Conservation (phyloP, 1,140 invertebrate genomes). For the Wasmannia auropunctata region DNA sequence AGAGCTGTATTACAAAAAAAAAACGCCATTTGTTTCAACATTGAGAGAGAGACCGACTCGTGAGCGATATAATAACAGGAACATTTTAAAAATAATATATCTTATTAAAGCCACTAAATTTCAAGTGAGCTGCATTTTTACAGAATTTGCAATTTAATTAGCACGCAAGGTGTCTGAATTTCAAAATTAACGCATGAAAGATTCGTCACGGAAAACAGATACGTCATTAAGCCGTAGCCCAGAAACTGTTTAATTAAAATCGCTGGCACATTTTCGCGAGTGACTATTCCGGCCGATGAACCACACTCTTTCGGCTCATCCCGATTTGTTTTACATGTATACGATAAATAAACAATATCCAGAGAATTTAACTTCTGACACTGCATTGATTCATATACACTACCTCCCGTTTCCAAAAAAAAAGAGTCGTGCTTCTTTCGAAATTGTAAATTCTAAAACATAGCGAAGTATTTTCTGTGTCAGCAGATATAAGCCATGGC, state of each 20-base stretch:
- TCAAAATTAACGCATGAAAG: neutral
- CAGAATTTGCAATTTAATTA: neutral
- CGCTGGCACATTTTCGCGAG: neutral
- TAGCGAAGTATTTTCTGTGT: neutral
- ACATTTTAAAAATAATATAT: neutral
- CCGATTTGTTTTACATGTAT: neutral
- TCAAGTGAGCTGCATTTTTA: neutral
- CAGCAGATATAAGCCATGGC: neutral
- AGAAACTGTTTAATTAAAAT: neutral
- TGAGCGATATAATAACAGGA: neutral
- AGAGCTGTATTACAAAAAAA: neutral
- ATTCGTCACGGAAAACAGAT: neutral
- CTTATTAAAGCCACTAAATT: neutral
- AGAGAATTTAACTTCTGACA: no score
- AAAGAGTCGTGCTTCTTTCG: neutral
- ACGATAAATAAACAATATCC: neutral
- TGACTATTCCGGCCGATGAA: neutral
- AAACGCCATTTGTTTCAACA: slow-evolving; percentile 9
- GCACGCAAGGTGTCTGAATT: neutral
- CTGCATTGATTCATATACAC: neutral
- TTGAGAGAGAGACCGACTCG: no score
- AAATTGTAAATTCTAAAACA: slow-evolving; percentile 5
- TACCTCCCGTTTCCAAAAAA: no score
- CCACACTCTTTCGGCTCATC: neutral
- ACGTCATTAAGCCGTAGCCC: neutral